Conservation (phyloP, 2,113 vertebrate species). For the Elanoides forficatus region DNA sequence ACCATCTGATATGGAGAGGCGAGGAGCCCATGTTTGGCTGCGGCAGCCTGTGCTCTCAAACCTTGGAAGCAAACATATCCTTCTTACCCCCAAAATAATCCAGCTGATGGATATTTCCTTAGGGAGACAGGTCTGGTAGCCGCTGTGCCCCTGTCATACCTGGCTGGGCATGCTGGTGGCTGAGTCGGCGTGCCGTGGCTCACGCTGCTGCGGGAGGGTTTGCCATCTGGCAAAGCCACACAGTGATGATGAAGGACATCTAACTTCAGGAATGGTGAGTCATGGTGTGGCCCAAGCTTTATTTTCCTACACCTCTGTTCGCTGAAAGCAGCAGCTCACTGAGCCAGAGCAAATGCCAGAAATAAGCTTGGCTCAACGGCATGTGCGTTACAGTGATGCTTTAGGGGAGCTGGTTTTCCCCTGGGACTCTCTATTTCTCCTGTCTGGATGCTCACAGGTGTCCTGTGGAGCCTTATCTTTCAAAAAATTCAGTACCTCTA, state of each 20-base stretch:
- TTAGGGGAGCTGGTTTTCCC: background rate
- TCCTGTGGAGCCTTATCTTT: background rate
- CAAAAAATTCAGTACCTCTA: background rate
- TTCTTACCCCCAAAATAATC: background rate
- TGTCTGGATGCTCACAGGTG: background rate
- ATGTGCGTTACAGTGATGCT: background rate
- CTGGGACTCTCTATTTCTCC: background rate
- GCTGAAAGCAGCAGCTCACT: background rate
- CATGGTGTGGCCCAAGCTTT: background rate
- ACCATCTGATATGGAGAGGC: background rate
- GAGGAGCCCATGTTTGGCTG: background rate
- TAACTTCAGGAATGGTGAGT: background rate
- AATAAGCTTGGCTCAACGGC: background rate
- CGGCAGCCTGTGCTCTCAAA: background rate
- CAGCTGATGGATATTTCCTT: background rate
- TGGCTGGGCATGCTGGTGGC: background rate
- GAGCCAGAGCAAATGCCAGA: background rate
- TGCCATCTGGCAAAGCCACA: background rate
- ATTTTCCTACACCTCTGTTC: background rate
- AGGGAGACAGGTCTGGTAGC: background rate
- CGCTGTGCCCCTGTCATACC: background rate
- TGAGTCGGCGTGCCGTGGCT: background rate
- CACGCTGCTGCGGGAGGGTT: accelerated
- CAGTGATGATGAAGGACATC: background rate
- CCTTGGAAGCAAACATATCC: background rate